Base-by-base conservation (phyloP, 2,888 invertebrate species). In the Heliconius erato region DNA sequence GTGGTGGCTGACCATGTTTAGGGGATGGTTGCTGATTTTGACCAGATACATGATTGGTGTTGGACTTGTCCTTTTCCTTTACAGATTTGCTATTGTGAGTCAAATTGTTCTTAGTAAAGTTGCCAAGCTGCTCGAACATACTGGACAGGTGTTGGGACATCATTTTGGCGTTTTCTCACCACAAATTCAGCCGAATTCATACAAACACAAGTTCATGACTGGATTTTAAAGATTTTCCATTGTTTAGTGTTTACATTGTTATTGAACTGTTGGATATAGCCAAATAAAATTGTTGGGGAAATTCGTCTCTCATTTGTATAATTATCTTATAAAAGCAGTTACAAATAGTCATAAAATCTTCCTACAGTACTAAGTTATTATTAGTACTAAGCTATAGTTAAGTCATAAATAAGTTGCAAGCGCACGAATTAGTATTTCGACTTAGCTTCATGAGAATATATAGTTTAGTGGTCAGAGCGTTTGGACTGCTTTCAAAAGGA, bases 101-200 rank as follows among this genome's bases (percentile, higher is more conserved):
- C 86, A 96, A 87, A 86, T 96, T 96, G 89, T 95, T 96, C 89
- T 96, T 96, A 2, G 96, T 96, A 81, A 96, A 96, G 90, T 96
- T 96, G 23, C 96, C 96, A 84, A 96, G 91, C 88, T 96, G 96
- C 88, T 96, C 96, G 88, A 96, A 96, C 94, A 96, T 95, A 86
- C 91, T 96, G 81, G 95, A 92, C 82, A 96, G 86, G 83, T 96
- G 96, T 88, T 96, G 96, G 63, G 96, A 93, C 96, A 96, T 96
- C 96, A 96, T 96, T 76, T 88, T 94, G 88, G 74, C 28, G 63
- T 69, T 81, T 69, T 85, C 79, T 67, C 82, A 78, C 71, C 74
- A 77, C 84, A 81, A 86, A 84, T 80, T 91, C 89, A 94, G 82
- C 93, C 93, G 86, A 91, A 91, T 77, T 91, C 93, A 83, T 89